Evolutionary conservation across 1,140 invertebrate species (phyloP).

Genomic region (Piezodorus guildinii): DNA sequence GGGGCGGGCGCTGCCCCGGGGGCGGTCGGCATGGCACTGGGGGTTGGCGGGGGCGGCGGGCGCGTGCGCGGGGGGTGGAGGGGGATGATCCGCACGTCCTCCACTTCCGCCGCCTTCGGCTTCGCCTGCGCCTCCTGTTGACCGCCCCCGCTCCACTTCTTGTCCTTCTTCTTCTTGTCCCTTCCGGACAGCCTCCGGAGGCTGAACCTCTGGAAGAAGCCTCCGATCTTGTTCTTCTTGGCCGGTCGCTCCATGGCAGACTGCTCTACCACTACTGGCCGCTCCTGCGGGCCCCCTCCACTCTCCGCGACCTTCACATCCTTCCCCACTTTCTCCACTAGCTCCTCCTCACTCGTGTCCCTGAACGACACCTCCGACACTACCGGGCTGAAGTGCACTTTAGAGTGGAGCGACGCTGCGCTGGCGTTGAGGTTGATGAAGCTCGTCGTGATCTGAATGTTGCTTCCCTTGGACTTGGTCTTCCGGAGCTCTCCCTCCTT

Average conservation of each 20-base stretch:
- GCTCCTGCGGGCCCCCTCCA: constrained; percentile 32
- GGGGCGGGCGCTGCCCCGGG: constrained; percentile 26
- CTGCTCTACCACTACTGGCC: constrained; percentile 17
- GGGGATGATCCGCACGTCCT: constrained; percentile 34
- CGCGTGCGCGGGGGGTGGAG: constrained; percentile 33
- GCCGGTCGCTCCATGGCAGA: constrained; percentile 14
- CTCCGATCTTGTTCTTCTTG: constrained; percentile 36
- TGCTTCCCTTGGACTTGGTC: constrained; percentile 27
- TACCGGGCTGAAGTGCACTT: constrained; percentile 55
- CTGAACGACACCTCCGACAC: constrained; percentile 60
- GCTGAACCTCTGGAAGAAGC: constrained; percentile 42
- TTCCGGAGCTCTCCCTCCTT: constrained; percentile 25
- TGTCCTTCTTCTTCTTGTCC: constrained; percentile 31
- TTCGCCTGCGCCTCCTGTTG: constrained; percentile 15
- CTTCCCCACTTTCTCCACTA: constrained; percentile 24
- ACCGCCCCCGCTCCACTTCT: constrained; percentile 31
- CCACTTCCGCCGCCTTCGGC: constrained; percentile 22
- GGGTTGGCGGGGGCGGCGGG: constrained; percentile 19
- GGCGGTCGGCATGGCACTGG: constrained; percentile 23
- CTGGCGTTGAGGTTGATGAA: constrained; percentile 32
- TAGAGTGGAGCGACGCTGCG: constrained; percentile 31
- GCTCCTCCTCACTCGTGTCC: constrained; percentile 32
- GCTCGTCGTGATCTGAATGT: constrained; percentile 30
- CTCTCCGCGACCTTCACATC: constrained; percentile 16
- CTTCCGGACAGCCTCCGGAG: constrained; percentile 38